Percentiles rank a stretch among this genome's conserved stretches.
Conservation (phyloP, 2,113 vertebrate species). For the Gymnobelideus leadbeateri region DNA sequence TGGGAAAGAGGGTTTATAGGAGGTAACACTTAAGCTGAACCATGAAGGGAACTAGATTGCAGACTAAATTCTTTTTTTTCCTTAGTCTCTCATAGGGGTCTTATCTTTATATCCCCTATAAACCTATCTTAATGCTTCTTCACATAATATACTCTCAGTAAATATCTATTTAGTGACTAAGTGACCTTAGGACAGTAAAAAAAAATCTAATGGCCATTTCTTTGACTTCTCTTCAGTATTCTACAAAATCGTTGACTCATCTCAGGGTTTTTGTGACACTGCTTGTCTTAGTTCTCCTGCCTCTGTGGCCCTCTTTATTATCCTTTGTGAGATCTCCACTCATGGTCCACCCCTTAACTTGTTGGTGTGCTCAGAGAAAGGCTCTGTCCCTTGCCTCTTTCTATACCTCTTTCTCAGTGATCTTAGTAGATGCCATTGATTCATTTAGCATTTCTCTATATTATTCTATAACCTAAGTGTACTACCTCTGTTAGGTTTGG, state of each 20-base stretch:
- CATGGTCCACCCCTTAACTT: neutral
- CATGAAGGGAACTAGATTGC: neutral
- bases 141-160: neutral
- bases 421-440: neutral
- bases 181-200: neutral
- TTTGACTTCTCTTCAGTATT: neutral
- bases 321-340: neutral
- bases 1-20: neutral
- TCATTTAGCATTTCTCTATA: neutral
- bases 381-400: neutral
- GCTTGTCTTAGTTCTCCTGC: neutral
- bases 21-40: neutral
- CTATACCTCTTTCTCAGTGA: neutral
- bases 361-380: neutral
- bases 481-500: neutral
- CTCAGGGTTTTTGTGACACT: neutral
- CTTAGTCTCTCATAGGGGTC: neutral
- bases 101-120: neutral
- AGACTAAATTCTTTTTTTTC: neutral
- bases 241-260: neutral
- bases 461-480: neutral
- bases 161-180: neutral
- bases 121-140: neutral
- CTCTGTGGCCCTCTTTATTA: neutral
- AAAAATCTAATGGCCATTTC: neutral